A percentile compares a stretch with the other conserved stretches of the same genome.
Evolutionary conservation across 1,140 invertebrate genomes (phyloP).

Genomic region (Platorchestia sp.): DNA sequence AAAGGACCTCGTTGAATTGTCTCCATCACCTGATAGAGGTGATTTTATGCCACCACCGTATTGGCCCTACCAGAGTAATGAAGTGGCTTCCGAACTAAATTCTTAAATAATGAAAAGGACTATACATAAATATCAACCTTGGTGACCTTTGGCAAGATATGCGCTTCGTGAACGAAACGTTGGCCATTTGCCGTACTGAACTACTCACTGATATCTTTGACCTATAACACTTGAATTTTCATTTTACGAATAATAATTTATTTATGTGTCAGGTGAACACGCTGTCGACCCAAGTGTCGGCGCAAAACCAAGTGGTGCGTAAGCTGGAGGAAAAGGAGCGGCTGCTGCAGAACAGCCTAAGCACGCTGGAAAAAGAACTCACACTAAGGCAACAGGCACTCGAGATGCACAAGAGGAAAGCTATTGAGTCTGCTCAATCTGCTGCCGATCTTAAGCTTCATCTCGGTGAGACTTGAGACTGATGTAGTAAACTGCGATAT

Average conservation of each 20-base stretch:
- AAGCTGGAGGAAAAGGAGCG: constrained; percentile 98
- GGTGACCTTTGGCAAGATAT: too few relatives aligned
- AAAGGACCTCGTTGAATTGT: too few relatives aligned
- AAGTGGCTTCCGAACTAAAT: too few relatives aligned
- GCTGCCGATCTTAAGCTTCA: constrained; percentile 97
- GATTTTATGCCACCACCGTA: too few relatives aligned
- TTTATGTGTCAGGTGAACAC: constrained; percentile 67
- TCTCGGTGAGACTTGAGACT: constrained; percentile 81
- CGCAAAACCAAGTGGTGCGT: constrained; percentile 93
- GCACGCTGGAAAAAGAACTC: constrained; percentile 95
- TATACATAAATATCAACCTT: too few relatives aligned
- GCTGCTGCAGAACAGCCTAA: constrained; percentile 90
- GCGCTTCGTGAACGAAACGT: too few relatives aligned
- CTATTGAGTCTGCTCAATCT: constrained; percentile 92
- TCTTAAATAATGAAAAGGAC: too few relatives aligned
- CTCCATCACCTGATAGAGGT: too few relatives aligned
- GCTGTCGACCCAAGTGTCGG: constrained; percentile 79
- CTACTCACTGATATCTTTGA: not conserved
- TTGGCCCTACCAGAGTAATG: too few relatives aligned
- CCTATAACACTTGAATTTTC: not conserved
- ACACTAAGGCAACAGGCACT: constrained; percentile 91
- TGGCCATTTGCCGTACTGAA: not conserved
- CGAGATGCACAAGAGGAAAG: constrained; percentile 98
- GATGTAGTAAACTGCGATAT: not conserved
- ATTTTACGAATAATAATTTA: not conserved